Base-by-base conservation (phyloP, 1,140 invertebrate genomes). In the Lasioglossum baleicum region DNA sequence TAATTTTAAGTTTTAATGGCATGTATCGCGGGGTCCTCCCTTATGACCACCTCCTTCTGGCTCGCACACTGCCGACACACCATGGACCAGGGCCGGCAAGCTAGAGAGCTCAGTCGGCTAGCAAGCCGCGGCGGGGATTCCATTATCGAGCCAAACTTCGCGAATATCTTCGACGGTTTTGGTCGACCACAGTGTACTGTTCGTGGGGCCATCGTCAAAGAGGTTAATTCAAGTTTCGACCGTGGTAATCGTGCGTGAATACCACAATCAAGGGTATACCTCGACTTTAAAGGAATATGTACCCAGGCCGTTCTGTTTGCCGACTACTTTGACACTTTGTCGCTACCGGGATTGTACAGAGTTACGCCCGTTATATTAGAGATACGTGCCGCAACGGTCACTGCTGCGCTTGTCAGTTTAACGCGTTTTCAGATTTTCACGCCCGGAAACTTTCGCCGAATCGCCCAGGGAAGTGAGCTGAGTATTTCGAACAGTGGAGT, bases 1-100 rank as follows among this genome's bases (percentile, higher is more conserved):
- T 91, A 92, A 91, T 92, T 91, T 89, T 85, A 92, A 92, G 88
- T 92, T 90, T 91, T 91, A 91, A 91, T 92, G 87, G 88, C 90
- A 88, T 84, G 75, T 86, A 90, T 90, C 77, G 80, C 82, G 83
- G 51, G 81, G 74, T 72, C 74, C 78, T 88, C 85, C 88, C 90
- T 91, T 89, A 90, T 87, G 81, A 80, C 87, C 88, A 88, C 86
- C 89, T 90, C 89, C 72, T 60, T 53, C 64, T 35, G 71, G 60
- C 42, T 26, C 42, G 13, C 13, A 35, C 35, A 35, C 35, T 35
- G 35, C 35, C 35, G 35, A 3, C 35, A 35, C 35, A 10, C 2
- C 69, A 35, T 81, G 69, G 73, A 69, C 68, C 70, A 22, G 68
- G 75, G 60, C 75, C 63, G 58, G 40, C 69, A 17, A 61, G 70